Evolutionary conservation across 2,113 vertebrate species (phyloP).

Genomic region (Montifringilla adamsi): DNA sequence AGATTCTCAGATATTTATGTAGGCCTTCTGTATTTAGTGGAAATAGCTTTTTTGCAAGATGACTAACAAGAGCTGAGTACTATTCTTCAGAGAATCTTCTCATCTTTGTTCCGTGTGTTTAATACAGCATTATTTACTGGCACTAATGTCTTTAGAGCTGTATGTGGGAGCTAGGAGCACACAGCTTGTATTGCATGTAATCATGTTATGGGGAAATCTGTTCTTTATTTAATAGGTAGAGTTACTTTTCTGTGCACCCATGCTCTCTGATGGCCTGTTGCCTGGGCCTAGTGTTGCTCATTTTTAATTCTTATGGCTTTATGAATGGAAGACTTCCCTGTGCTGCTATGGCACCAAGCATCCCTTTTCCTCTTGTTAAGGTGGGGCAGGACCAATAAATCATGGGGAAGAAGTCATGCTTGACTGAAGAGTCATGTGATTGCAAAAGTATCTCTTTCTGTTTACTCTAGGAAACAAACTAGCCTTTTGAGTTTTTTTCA

Average conservation of each 20-base stretch:
- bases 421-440: background rate
- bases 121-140: background rate
- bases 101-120: background rate
- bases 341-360: background rate
- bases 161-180: background rate
- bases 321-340: background rate
- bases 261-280: background rate
- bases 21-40: background rate
- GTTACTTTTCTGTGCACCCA: background rate
- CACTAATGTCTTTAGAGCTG: background rate
- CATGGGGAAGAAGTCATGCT: background rate
- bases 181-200: background rate
- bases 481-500: background rate
- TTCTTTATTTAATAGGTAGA: background rate
- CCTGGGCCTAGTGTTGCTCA: background rate
- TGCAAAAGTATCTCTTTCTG: background rate
- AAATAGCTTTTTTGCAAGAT: background rate
- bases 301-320: background rate
- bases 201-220: background rate
- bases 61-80: background rate
- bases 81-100: background rate
- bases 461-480: background rate
- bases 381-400: background rate
- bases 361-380: accelerated
- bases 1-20: background rate